Evolutionary conservation across 1,140 invertebrate genomes (phyloP), one percentile per base, ranked within the genome.

Genomic region (Platorchestia sp.): DNA sequence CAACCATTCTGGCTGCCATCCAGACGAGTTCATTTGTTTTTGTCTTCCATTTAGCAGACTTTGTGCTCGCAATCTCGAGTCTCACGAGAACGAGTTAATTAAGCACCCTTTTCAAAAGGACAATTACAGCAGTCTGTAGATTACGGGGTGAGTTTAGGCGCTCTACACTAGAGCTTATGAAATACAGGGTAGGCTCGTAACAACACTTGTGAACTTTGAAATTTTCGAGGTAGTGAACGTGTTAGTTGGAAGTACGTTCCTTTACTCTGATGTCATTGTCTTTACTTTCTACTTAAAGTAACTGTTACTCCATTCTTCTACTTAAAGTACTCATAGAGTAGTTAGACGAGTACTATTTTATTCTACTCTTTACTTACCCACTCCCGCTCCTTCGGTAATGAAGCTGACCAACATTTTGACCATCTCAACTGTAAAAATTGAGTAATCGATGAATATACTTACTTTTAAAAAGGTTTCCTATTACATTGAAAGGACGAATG

Each of bases 111-210:
- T 75, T 75, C 59, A 75, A 75, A n/a, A 75, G 27, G 7, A 75
- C 59, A 75, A 75, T 75, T 75, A 75, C 59, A 75, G 59, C 59
- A 75, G 59, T 75, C 59, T 75, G 59, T 75, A 75, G 59, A 75
- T 75, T 75, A 75, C 59, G 27, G 27, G 59, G 36, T 10, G 10
- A 14, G 59, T 27, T 75, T 27, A 22, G 59, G 3, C 59, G 59
- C 59, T 75, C 59, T 75, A 22, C 14, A 75, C 14, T 19, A 3
- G 27, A 27, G 36, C 27, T 75, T 27, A 19, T 75, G 59, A 75
- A 75, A 75, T 36, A 75, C 59, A 27, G 59, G 59, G 14, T 75
- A 22, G 27, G 59, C 14, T 75, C 36, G 14, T 75, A 27, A 3
- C 14, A 75, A 75, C 59, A 75, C 59, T 75, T 3, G 27, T 27